phyloP scores from a whole-genome alignment of 1,140 invertebrate genomes.

The Carposina sasakii region DNA sequence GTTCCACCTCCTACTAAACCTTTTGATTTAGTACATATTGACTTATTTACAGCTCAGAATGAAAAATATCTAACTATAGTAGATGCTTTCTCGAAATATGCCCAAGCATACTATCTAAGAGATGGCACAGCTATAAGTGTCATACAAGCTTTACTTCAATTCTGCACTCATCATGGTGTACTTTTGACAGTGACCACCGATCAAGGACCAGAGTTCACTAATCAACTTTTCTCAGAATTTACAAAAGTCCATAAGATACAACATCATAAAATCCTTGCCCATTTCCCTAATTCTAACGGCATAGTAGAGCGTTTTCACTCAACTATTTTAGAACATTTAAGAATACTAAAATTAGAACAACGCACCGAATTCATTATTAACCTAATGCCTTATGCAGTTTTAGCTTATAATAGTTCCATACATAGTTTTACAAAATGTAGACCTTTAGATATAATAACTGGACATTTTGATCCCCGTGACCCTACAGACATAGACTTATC shows the following conservation, averaged over 20 bases:
- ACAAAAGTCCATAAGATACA: slow-evolving; percentile 22
- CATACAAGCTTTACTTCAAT: background rate
- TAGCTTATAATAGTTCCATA: slow-evolving; percentile 24
- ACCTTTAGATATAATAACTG: slow-evolving; percentile 28
- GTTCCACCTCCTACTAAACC: too few species aligned
- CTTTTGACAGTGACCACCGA: too few species aligned
- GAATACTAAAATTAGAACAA: slow-evolving; percentile 12
- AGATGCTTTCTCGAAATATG: background rate
- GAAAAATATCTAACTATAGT: background rate
- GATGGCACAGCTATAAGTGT: slow-evolving; percentile 15
- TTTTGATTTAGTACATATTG: background rate
- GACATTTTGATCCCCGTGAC: slow-evolving; percentile 24
- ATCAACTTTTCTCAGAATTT: slow-evolving; percentile 27
- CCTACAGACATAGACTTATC: slow-evolving; percentile 20
- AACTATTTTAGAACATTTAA: slow-evolving; percentile 22
- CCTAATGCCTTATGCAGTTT: slow-evolving; percentile 20
- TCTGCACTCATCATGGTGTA: background rate
- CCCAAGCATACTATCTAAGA: slow-evolving; percentile 24
- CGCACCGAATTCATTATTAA: slow-evolving; percentile 3
- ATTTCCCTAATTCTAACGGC: slow-evolving; percentile 18
- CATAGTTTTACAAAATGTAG: slow-evolving; percentile 18
- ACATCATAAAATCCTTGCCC: slow-evolving; percentile 17
- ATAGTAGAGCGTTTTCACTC: slow-evolving; percentile 29
- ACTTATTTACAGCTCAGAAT: background rate
- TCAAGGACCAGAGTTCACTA: too few species aligned